Evolutionary conservation across 1,140 invertebrate species (phyloP).

Genomic region (Leptopilina clavipes): DNA sequence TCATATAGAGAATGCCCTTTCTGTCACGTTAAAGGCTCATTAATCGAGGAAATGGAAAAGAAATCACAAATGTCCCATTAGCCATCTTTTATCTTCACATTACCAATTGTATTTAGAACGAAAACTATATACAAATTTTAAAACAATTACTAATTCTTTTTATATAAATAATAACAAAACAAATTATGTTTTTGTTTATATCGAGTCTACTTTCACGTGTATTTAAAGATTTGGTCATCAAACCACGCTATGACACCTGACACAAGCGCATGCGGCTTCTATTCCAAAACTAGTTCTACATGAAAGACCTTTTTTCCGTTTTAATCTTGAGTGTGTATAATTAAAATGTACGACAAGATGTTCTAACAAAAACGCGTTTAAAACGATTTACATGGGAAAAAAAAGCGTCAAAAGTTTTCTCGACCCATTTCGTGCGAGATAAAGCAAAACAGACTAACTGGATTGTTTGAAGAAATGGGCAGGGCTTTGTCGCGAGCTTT

Average conservation of each 20-base stretch:
- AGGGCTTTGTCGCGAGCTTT: slow-evolving; percentile 23
- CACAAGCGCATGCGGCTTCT: too few species aligned
- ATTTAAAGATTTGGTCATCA: too few species aligned
- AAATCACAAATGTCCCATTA: slow-evolving; percentile 48
- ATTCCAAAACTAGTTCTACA: too few species aligned
- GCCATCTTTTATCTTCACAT: slow-evolving; percentile 33
- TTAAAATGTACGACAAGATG: too few species aligned
- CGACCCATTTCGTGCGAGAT: neutral
- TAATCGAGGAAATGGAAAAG: slow-evolving; percentile 46
- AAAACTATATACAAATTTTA: too few species aligned
- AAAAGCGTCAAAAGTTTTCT: slow-evolving; percentile 3
- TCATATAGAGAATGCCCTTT: slow-evolving; percentile 47
- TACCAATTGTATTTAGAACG: neutral
- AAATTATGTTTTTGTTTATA: too few species aligned
- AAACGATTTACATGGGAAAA: neutral
- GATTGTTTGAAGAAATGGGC: neutral
- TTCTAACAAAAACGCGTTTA: neutral
- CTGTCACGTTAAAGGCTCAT: slow-evolving; percentile 52
- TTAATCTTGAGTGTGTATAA: too few species aligned
- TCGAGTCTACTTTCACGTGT: too few species aligned
- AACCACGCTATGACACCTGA: too few species aligned
- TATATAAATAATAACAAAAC: too few species aligned
- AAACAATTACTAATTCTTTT: too few species aligned
- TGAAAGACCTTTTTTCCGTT: too few species aligned
- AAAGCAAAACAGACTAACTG: slow-evolving; percentile 2